phyloP scores from a whole-genome alignment of 2,888 invertebrate genomes.

The Dilophus febrilis region DNA sequence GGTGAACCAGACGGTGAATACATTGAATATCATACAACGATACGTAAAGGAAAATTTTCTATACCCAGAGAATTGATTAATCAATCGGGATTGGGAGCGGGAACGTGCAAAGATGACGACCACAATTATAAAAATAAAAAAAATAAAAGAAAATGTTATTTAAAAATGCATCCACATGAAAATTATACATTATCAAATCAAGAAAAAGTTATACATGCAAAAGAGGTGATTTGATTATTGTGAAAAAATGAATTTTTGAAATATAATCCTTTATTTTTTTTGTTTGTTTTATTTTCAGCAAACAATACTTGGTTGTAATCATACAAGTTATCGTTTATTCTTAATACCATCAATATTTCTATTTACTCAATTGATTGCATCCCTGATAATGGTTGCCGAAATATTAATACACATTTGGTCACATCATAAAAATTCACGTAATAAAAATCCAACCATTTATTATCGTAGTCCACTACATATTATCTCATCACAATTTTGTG shows the following conservation, averaged over 20 bases:
- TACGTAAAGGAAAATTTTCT: conserved; percentile 24
- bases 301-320: conserved; percentile 25
- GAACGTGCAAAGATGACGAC: no score
- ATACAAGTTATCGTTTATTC: conserved; percentile 34
- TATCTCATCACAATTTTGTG: conserved; percentile 50
- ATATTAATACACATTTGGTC: conserved; percentile 46
- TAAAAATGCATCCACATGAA: conserved; percentile 6
- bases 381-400: conserved; percentile 38
- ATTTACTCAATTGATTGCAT: conserved; percentile 35
- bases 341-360: conserved; percentile 42
- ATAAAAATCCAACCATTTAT: conserved; percentile 38
- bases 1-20: conserved; percentile 19
- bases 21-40: not conserved
- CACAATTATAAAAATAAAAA: not conserved
- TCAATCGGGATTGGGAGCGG: no score
- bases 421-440: conserved; percentile 45
- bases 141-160: not conserved
- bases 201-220: conserved; percentile 10
- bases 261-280: not conserved
- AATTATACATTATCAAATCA: conserved; percentile 9
- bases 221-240: conserved; percentile 9
- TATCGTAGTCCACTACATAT: conserved; percentile 54
- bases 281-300: conserved; percentile 16
- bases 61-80: conserved; percentile 22
- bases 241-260: not conserved